These are phyloP conservation scores for Drosophila austrosaltans DNA, from an alignment of 2,888 invertebrate species.

Conservation along the genomic window DNA sequence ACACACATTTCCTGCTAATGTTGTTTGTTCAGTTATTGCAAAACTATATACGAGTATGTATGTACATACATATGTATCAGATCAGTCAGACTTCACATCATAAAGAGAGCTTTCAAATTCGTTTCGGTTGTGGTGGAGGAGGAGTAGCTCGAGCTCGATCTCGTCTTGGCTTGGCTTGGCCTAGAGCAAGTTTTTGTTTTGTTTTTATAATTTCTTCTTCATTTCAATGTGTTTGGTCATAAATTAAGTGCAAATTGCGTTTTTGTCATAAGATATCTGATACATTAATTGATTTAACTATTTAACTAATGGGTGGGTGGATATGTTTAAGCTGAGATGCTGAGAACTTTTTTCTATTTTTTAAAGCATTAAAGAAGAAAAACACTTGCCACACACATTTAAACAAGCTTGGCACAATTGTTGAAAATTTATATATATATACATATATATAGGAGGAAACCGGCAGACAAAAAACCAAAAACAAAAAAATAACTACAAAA, in stretches of 20 bases:
- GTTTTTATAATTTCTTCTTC: no score
- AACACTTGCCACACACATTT: slow-evolving; percentile 4
- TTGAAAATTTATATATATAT: background rate
- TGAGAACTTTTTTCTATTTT: background rate
- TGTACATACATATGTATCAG: slow-evolving; percentile 14
- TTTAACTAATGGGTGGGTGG: background rate
- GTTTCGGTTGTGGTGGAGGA: background rate
- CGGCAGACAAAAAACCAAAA: slow-evolving; percentile 14
- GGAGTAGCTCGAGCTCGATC: background rate
- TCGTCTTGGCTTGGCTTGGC: slow-evolving; percentile 1
- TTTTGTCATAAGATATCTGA: background rate
- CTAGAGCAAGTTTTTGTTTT: slow-evolving; percentile 7
- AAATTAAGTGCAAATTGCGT: background rate
- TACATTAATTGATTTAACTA: background rate
- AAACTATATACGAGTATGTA: slow-evolving; percentile 20
- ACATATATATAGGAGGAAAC: background rate
- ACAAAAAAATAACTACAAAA: slow-evolving; percentile 23
- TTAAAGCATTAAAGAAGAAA: background rate
- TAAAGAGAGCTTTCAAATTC: slow-evolving; percentile 17
- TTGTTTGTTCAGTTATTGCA: slow-evolving; percentile 37
- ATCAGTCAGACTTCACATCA: slow-evolving; percentile 4
- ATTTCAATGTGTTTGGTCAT: background rate
- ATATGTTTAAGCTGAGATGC: background rate
- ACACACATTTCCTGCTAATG: slow-evolving; percentile 44
- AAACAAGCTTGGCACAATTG: background rate